Conservation (phyloP, 2,888 invertebrate species). For the Stomorhina lunata region DNA sequence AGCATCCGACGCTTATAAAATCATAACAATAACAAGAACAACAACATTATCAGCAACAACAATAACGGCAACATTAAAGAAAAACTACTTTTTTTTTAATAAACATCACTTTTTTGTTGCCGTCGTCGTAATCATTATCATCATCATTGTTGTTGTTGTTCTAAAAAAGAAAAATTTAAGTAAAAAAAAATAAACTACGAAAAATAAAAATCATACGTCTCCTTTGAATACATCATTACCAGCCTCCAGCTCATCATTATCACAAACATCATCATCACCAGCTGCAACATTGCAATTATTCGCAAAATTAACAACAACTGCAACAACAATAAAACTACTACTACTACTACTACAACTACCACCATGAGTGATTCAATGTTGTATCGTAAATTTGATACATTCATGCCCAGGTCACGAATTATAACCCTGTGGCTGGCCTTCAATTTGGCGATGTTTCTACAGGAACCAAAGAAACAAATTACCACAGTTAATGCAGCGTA, state of each 20-base stretch:
- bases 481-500: conserved; percentile 80
- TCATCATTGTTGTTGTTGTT: not conserved
- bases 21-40: conserved; percentile 5
- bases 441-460: conserved; percentile 79
- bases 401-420: conserved; percentile 77
- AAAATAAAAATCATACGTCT: conserved; percentile 45
- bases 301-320: not conserved
- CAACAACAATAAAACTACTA: not conserved
- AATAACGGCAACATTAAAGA: conserved; percentile 7
- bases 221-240: not conserved
- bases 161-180: not conserved
- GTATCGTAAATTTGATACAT: conserved; percentile 75
- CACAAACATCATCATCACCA: not conserved
- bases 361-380: conserved; percentile 78
- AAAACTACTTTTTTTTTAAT: not conserved
- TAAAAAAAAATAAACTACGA: not conserved
- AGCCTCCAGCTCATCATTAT: conserved; percentile 23
- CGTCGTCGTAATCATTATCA: not conserved
- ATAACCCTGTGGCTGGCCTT: conserved; percentile 80
- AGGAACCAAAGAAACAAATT: conserved; percentile 77
- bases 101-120: not conserved
- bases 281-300: too few species aligned
- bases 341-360: conserved; percentile 58
- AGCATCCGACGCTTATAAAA: conserved; percentile 31
- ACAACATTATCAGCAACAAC: not conserved